A percentile compares a stretch with the other conserved stretches of the same genome.
These are phyloP conservation scores for Pharmacophagus antenor DNA, from an alignment of 2,888 invertebrate genomes.

Conservation along the genomic window DNA sequence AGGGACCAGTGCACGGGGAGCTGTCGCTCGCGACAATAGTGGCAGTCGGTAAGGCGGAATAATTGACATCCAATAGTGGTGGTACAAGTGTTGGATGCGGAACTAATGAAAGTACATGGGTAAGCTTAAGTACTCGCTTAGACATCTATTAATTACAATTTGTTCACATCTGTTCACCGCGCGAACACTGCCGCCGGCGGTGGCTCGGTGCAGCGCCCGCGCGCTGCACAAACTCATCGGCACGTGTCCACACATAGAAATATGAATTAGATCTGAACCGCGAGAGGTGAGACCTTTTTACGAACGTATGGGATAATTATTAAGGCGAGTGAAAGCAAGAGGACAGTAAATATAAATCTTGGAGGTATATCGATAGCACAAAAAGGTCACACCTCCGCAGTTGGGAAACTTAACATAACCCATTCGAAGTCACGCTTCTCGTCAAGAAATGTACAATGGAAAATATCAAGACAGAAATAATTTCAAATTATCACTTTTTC, in stretches of 20 bases:
- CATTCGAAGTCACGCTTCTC: constrained; percentile 61
- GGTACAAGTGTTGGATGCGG: constrained; percentile 51
- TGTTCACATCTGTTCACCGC: constrained; percentile 42
- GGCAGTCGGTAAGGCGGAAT: constrained; percentile 66
- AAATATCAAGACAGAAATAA: constrained; percentile 80
- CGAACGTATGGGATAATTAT: constrained; percentile 23
- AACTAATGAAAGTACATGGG: constrained; percentile 62
- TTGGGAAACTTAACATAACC: constrained; percentile 52
- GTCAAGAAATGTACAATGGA: constrained; percentile 61
- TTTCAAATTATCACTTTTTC: constrained; percentile 73
- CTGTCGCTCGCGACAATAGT: constrained; percentile 51
- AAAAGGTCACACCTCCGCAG: constrained; percentile 46
- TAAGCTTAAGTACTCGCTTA: constrained; percentile 57
- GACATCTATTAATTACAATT: constrained; percentile 49
- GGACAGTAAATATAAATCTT: constrained; percentile 30
- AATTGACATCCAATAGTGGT: constrained; percentile 70
- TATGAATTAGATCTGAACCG: constrained; percentile 46
- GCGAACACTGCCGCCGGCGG: constrained; percentile 29
- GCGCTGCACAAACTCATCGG: constrained; percentile 45
- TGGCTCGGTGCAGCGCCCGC: constrained; percentile 38
- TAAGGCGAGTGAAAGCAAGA: constrained; percentile 15
- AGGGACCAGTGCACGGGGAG: constrained; percentile 55
- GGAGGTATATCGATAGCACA: constrained; percentile 26
- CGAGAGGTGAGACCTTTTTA: constrained; percentile 42
- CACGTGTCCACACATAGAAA: constrained; percentile 64